A percentile compares a stretch with the other conserved stretches of the same genome.
These are phyloP conservation scores for Eupithecia exiguata DNA, from an alignment of 2,888 invertebrate genomes.

Conservation along the genomic window DNA sequence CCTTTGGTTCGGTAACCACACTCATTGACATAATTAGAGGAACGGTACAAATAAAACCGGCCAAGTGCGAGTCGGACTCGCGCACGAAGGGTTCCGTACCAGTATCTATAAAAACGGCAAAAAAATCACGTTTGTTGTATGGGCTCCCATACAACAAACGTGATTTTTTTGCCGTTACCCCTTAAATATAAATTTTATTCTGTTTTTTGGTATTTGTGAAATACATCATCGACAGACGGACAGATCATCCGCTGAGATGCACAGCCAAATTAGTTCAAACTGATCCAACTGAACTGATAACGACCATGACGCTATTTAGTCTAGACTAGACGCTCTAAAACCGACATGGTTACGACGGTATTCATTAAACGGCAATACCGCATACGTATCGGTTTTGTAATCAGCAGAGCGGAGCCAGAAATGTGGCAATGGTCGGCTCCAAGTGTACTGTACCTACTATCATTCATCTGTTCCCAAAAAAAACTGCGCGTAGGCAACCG, in stretches of 20 bases:
- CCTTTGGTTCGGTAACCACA: background rate
- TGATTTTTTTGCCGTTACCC: no score
- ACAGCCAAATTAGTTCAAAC: background rate
- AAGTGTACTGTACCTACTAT: slow-evolving; percentile 11
- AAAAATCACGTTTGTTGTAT: no score
- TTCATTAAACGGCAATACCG: background rate
- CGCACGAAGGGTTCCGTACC: no score
- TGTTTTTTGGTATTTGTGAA: no score
- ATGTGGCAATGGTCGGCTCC: slow-evolving; percentile 22
- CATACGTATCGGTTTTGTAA: slow-evolving; percentile 15
- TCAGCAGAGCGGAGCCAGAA: slow-evolving; percentile 17
- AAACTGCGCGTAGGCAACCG: slow-evolving; percentile 43
- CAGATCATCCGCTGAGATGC: background rate
- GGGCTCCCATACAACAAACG: no score
- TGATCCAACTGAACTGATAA: background rate
- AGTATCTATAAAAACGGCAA: no score
- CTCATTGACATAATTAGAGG: no score
- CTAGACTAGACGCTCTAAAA: slow-evolving; percentile 6
- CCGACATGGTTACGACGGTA: slow-evolving; percentile 1
- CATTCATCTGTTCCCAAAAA: slow-evolving; percentile 46
- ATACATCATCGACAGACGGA: no score
- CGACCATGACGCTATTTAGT: slow-evolving; percentile 17
- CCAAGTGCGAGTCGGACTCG: no score
- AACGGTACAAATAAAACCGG: no score
- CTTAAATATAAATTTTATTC: no score